Evolutionary conservation across 2,888 invertebrate genomes (phyloP), one percentile per base, ranked within the genome.

Genomic region (Torymus auratus): DNA sequence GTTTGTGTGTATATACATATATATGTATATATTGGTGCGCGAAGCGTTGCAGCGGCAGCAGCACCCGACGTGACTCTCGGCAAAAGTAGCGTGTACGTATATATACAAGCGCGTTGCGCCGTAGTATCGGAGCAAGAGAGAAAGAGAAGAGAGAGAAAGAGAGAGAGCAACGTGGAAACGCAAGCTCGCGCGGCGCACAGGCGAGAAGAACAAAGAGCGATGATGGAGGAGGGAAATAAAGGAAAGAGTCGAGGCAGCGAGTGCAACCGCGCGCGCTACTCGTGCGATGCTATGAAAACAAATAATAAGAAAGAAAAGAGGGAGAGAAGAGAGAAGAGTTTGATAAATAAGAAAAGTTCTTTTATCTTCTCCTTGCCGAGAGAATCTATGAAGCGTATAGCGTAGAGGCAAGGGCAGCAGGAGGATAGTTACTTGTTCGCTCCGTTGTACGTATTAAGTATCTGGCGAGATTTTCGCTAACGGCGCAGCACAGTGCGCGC

Each of bases 271-370:
- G 12, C 28, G 53, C 28, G 28, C 55, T 41, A 17, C 14, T 55
- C 64, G 55, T 41, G 64, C 23, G 50, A 67, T 62, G 55, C 69
- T n/a, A 5, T 28, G 28, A 62, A 78, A 67, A 60, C 50, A 71
- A 69, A 53, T n/a, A 12, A 12, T 55, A 52, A 56, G 10, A 58
- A 77, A 52, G 50, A 55, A 53, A 41, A 56, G 50, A 23, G 15
- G 20, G 1, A 60, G 23, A 20, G 20, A 58, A 50, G 61, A 52
- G 62, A 56, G 41, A 58, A 50, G 50, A 72, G 72, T 67, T 72
- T 72, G 79, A 79, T 73, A 79, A 74, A 79, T 69, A 74, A 79
- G 68, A 74, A 64, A 69, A 69, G 68, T 79, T 74, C 67, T 50
- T 58, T 79, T 73, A 72, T 78, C 61, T 61, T 55, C 17, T 56